Percentiles rank a stretch among this genome's conserved stretches.
These are phyloP conservation scores for Rhombomys opimus DNA, from an alignment of 2,113 vertebrate species.

Conservation along the genomic window DNA sequence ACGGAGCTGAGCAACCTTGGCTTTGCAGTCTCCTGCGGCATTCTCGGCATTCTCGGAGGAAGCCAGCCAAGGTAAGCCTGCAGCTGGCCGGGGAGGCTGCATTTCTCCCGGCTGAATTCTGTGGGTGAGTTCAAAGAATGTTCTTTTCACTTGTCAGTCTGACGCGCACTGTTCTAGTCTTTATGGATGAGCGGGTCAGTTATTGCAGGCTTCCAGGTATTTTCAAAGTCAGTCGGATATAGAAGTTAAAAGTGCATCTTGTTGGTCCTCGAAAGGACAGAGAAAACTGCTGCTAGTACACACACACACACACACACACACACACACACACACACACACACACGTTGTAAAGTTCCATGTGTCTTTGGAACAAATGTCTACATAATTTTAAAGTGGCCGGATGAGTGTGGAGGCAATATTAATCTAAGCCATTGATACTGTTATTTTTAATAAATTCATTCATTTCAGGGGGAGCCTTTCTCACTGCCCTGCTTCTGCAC, in stretches of 20 bases:
- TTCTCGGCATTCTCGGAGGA: slow-evolving; percentile 35
- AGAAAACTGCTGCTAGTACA: neutral
- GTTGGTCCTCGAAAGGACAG: neutral
- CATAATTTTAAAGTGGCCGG: neutral
- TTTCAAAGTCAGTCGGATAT: slow-evolving; percentile 14
- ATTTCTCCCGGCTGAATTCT: neutral
- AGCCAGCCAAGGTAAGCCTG: slow-evolving; percentile 78
- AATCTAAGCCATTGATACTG: neutral
- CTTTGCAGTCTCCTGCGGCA: neutral
- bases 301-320: slow-evolving; percentile 36
- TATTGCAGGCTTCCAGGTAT: neutral
- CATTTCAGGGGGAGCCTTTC: neutral
- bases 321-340: slow-evolving; percentile 34
- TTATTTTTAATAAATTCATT: neutral
- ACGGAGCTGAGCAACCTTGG: neutral
- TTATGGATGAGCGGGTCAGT: slow-evolving; percentile 22
- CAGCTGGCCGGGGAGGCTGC: neutral
- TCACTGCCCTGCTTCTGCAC: slow-evolving; percentile 44
- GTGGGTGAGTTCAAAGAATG: neutral
- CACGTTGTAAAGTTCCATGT: neutral
- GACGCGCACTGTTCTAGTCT: neutral
- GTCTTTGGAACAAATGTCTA: neutral
- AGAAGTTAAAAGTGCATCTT: slow-evolving; percentile 33
- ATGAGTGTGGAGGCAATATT: neutral
- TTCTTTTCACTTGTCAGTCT: neutral